Base-by-base conservation (phyloP, 2,113 vertebrate species). In the Lagopus leucura region DNA sequence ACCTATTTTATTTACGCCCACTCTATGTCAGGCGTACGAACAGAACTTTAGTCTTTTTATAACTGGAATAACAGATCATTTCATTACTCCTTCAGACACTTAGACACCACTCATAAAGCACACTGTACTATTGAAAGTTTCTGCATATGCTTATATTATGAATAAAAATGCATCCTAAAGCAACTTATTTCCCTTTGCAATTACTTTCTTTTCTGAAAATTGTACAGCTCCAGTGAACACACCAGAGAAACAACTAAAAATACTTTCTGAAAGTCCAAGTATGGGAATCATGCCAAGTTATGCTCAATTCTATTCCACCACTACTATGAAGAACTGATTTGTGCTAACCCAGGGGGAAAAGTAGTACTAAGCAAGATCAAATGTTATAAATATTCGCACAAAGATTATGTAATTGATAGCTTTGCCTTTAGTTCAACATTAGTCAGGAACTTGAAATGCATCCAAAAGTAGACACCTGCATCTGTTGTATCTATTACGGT, bases 71-170 rank as follows among this genome's bases (percentile, higher is more conserved):
- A 95, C 95, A 96, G 90, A 96, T 94, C 94, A 92, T 93, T 97
- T 96, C 91, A 95, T 92, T 94, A 91, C 94, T 94, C 94, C 90
- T 92, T 89, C 96, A 97, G 95, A 96, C 90, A 95, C 82, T 94
- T 93, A 96, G 92, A 96, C 94, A 96, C 86, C 86, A 94, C 86
- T 86, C 88, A 96, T 86, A 95, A 90, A 94, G 47, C 80, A 93
- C 90, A 73, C 57, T 95, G 95, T 81, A 63, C 88, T 90, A 78
- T 4, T 83, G 40, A 94, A 96, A 92, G 79, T 75, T 94, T 91
- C 88, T 97, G 88, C 76, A 70, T 93, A 61, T 66, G 74, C 83
- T 85, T 95, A 91, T 66, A 55, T 48, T 82, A 52, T 70, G 90
- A 96, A 90, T 84, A 92, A 36, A 86, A 94, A 91, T 84, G 76